These are phyloP conservation scores for Panagrolaimus sp. DNA, from an alignment of 1,140 invertebrate genomes.

Conservation along the genomic window DNA sequence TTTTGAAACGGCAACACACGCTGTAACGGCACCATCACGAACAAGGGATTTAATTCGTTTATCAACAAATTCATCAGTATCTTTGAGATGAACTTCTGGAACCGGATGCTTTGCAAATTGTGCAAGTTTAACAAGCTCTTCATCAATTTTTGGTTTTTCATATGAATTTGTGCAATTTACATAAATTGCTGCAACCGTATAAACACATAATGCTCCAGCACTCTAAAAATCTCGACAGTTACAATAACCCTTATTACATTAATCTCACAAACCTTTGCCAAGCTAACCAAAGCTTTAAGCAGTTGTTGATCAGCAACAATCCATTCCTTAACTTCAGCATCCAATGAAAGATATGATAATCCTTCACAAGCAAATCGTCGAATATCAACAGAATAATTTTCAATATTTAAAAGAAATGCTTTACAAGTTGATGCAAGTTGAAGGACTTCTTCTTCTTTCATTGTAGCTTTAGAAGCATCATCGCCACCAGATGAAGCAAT, in stretches of 20 bases:
- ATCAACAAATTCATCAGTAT: constrained; percentile 83
- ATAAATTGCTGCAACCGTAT: constrained; percentile 65
- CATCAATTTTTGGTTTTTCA: constrained; percentile 91
- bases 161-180: constrained; percentile 96
- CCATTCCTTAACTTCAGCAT: constrained; percentile 97
- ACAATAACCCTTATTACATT: constrained; percentile 18
- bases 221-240: constrained; percentile 32
- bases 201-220: constrained; percentile 60
- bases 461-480: constrained; percentile 84
- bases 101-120: constrained; percentile 99
- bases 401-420: constrained; percentile 60
- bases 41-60: constrained; percentile 74
- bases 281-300: constrained; percentile 77
- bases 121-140: constrained; percentile 92
- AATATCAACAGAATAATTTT: constrained; percentile 51
- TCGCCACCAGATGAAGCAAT: constrained; percentile 89
- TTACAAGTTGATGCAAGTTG: constrained; percentile 88
- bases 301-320: constrained; percentile 78
- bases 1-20: constrained; percentile 81
- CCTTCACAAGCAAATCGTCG: constrained; percentile 76
- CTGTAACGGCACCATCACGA: constrained; percentile 78
- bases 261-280: constrained; percentile 66
- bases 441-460: constrained; percentile 86
- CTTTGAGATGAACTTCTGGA: constrained; percentile 71
- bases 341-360: constrained; percentile 88